A percentile compares a stretch with the other conserved stretches of the same genome.
These are phyloP conservation scores for Magallana ariakensis DNA, from an alignment of 1,140 invertebrate species.

Conservation along the genomic window DNA sequence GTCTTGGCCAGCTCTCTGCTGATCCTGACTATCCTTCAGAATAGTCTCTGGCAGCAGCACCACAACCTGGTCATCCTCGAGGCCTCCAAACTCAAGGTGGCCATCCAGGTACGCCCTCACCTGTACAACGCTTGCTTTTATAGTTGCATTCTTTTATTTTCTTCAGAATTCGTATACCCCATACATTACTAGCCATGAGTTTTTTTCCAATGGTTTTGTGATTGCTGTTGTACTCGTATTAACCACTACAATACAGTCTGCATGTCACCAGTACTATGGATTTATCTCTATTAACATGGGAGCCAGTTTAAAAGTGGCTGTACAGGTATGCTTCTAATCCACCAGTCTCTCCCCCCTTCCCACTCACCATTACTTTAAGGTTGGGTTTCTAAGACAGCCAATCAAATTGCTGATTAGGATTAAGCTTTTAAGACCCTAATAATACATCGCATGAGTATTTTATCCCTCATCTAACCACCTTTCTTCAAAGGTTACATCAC, in stretches of 20 bases:
- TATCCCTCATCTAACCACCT: no score
- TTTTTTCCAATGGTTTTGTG: slow-evolving; percentile 89
- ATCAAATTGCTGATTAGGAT: no score
- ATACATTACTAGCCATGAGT: slow-evolving; percentile 82
- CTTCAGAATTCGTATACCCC: neutral
- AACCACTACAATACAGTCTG: slow-evolving; percentile 87
- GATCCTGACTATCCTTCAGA: slow-evolving; percentile 87
- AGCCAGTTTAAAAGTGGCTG: slow-evolving; percentile 87
- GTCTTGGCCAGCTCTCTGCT: slow-evolving; percentile 87
- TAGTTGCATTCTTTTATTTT: neutral
- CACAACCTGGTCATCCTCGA: slow-evolving; percentile 90
- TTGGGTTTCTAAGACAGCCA: no score
- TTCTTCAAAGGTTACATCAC: no score
- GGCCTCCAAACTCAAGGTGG: slow-evolving; percentile 88
- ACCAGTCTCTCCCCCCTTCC: no score
- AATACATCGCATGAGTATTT: no score
- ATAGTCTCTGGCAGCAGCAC: slow-evolving; percentile 90
- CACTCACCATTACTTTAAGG: no score
- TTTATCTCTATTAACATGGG: slow-evolving; percentile 90
- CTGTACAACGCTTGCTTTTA: neutral
- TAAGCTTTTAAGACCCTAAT: no score
- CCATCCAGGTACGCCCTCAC: slow-evolving; percentile 84
- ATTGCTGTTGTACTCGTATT: slow-evolving; percentile 87
- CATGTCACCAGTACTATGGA: slow-evolving; percentile 91
- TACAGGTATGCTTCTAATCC: slow-evolving; percentile 82